Conservation (phyloP, 2,113 vertebrate genomes). For the Ascaphus truei region DNA sequence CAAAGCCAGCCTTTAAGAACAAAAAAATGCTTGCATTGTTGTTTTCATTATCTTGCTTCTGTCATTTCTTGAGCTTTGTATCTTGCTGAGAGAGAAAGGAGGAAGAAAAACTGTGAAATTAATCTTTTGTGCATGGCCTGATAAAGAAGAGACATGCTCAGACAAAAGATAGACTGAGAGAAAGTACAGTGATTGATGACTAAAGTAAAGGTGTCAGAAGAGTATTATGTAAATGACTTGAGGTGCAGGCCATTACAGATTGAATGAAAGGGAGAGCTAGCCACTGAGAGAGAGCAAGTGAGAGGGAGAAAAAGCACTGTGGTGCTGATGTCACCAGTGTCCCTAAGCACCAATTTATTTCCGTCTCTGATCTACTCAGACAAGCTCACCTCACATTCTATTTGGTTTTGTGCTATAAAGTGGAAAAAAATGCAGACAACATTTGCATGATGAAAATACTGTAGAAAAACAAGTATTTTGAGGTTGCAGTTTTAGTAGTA, state of each 20-base stretch:
- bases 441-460: slow-evolving; percentile 58
- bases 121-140: slow-evolving; percentile 99
- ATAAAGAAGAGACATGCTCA: slow-evolving; percentile 98
- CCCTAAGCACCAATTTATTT: slow-evolving; percentile 83
- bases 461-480: slow-evolving; percentile 50
- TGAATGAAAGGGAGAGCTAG: slow-evolving; percentile 59
- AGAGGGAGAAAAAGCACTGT: slow-evolving; percentile 68
- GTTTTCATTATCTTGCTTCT: slow-evolving; percentile 98
- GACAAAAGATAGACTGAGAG: slow-evolving; percentile 97
- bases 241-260: slow-evolving; percentile 90
- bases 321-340: slow-evolving; percentile 80
- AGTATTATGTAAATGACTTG: slow-evolving; percentile 99
- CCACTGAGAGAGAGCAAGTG: slow-evolving; percentile 64
- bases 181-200: slow-evolving; percentile 99
- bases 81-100: slow-evolving; percentile 91
- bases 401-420: slow-evolving; percentile 61
- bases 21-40: slow-evolving; percentile 94
- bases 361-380: slow-evolving; percentile 96
- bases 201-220: slow-evolving; percentile 99
- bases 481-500: slow-evolving; percentile 42
- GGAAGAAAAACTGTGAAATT: slow-evolving; percentile 96
- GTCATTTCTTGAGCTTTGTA: slow-evolving; percentile 97
- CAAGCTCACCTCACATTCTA: slow-evolving; percentile 85
- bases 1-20: slow-evolving; percentile 89
- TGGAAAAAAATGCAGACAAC: slow-evolving; percentile 64